Conservation (phyloP, 2,113 vertebrate genomes). For the Apistogramma diplotaenia region DNA sequence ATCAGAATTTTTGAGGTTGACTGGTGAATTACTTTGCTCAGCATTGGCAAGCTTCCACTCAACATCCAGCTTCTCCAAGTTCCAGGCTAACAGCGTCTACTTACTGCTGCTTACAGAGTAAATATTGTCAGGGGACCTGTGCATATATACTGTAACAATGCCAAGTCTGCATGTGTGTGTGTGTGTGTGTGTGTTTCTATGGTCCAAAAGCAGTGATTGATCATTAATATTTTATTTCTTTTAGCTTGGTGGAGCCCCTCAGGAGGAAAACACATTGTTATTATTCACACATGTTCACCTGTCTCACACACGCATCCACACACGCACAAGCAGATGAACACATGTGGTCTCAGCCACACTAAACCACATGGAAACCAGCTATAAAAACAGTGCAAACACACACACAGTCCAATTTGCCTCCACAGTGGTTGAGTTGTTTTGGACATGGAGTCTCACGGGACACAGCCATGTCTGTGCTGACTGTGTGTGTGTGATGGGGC, state of each 20-base stretch:
- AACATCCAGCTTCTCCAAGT: not conserved
- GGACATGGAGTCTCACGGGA: constrained; percentile 21
- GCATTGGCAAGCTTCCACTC: not conserved
- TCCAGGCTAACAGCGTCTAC: constrained; percentile 2
- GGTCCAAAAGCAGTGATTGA: constrained; percentile 58
- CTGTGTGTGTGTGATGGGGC: not conserved
- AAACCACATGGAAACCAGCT: not conserved
- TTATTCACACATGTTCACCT: constrained; percentile 53
- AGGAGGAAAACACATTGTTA: constrained; percentile 58
- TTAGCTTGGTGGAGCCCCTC: constrained; percentile 43
- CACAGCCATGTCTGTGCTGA: not conserved
- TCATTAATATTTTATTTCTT: constrained; percentile 67
- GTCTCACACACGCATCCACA: not conserved
- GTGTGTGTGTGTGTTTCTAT: constrained; percentile 15
- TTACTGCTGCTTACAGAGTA: constrained; percentile 17
- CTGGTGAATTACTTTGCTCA: not conserved
- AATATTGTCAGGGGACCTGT: constrained; percentile 16
- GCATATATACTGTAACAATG: constrained; percentile 22
- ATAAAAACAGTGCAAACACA: constrained; percentile 11
- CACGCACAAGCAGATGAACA: not conserved
- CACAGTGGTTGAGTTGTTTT: constrained; percentile 18
- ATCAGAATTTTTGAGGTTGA: not conserved
- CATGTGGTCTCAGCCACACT: not conserved
- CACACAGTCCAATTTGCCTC: constrained; percentile 33
- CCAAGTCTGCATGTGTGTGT: not conserved